Conservation (phyloP, 2,888 invertebrate species). For the Belgica antarctica region DNA sequence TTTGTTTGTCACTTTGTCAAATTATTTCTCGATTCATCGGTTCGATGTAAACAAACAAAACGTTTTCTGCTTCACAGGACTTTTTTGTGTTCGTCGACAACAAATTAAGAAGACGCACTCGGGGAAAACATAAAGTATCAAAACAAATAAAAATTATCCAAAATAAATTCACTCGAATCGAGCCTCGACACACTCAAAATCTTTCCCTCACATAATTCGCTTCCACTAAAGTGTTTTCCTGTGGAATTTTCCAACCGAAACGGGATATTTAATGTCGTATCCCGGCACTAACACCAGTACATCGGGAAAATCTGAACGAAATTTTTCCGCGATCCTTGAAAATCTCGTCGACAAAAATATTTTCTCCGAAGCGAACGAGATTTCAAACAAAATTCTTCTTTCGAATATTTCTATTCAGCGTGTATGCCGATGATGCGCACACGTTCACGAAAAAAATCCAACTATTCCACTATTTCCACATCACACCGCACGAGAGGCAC, state of each 20-base stretch:
- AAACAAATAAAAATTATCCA: conserved; percentile 39
- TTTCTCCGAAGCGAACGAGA: neutral
- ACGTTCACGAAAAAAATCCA: conserved; percentile 54
- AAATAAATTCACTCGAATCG: neutral
- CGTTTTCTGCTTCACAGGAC: neutral
- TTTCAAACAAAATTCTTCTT: conserved; percentile 3
- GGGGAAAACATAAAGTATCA: neutral
- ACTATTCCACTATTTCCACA: conserved; percentile 47
- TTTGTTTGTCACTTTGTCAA: no score
- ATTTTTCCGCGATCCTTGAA: neutral
- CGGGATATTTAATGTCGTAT: conserved; percentile 6
- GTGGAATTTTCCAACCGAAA: neutral
- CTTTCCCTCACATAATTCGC: neutral
- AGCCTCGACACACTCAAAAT: conserved; percentile 6
- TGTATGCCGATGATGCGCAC: conserved; percentile 51
- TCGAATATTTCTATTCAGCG: conserved; percentile 45
- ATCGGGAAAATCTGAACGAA: neutral
- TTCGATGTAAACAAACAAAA: conserved; percentile 1
- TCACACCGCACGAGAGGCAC: conserved; percentile 18
- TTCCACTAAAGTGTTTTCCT: neutral
- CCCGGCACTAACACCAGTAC: neutral
- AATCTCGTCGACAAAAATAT: neutral
- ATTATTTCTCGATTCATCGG: neutral
- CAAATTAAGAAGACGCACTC: neutral
- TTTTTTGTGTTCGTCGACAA: neutral